phyloP scores from a whole-genome alignment of 2,113 vertebrate genomes.

The Reinhardtius hippoglossoides region DNA sequence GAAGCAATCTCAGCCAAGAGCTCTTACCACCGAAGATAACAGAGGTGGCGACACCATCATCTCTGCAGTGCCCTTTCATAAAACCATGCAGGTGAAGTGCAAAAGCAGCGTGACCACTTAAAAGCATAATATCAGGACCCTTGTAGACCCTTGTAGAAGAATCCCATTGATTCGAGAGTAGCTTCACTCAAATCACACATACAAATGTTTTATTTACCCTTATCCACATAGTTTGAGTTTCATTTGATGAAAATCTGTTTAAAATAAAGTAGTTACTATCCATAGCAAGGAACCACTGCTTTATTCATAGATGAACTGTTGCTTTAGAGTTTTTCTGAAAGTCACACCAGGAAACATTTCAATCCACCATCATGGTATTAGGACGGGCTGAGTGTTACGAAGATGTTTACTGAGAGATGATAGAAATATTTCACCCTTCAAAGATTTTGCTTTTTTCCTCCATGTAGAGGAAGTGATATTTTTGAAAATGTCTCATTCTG shows the following conservation, averaged over 20 bases:
- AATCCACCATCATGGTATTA: too few relatives aligned
- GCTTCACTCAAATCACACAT: neutral
- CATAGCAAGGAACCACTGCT: neutral
- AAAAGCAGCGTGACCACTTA: neutral
- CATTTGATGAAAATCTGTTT: neutral
- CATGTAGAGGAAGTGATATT: neutral
- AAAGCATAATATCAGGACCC: neutral
- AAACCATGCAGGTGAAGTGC: slow-evolving; percentile 8
- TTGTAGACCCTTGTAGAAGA: neutral
- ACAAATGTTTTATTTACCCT: neutral
- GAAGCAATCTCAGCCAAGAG: slow-evolving; percentile 28
- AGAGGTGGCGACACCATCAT: neutral
- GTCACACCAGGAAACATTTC: too few relatives aligned
- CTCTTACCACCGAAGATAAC: slow-evolving; percentile 13
- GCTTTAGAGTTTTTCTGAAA: too few relatives aligned
- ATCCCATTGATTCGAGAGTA: neutral
- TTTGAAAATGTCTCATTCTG: neutral
- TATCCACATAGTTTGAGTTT: neutral
- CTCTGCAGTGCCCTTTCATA: neutral
- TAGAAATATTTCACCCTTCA: neutral
- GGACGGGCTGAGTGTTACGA: too few relatives aligned
- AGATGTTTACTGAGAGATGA: neutral
- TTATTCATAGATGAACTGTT: too few relatives aligned
- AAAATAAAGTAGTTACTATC: neutral
- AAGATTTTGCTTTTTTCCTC: neutral